phyloP scores from a whole-genome alignment of 2,113 vertebrate genomes.

The Orycteropus afer region DNA sequence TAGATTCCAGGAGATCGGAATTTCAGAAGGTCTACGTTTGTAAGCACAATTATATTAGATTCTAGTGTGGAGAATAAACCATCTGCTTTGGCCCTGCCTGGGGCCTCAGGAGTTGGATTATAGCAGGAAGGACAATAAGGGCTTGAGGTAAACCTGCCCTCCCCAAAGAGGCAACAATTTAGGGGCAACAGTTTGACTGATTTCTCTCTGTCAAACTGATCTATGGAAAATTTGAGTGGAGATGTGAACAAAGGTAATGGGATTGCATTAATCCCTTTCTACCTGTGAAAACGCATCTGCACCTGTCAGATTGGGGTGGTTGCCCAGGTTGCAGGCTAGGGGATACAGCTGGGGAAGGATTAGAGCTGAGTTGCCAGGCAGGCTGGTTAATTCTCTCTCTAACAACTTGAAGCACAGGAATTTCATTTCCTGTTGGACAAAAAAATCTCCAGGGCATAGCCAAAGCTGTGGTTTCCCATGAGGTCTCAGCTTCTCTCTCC shows the following conservation, averaged over 20 bases:
- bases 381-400: slow-evolving; percentile 25
- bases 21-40: not conserved
- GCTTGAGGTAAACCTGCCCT: not conserved
- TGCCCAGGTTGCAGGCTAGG: slow-evolving; percentile 45
- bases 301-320: not conserved
- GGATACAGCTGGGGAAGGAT: slow-evolving; percentile 42
- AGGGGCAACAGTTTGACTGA: not conserved
- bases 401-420: slow-evolving; percentile 15
- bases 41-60: not conserved
- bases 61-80: not conserved
- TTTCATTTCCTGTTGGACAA: slow-evolving; percentile 67
- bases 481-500: not conserved
- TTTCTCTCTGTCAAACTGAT: not conserved
- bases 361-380: slow-evolving; percentile 62
- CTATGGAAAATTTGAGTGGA: slow-evolving; percentile 57
- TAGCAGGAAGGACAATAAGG: not conserved
- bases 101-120: not conserved
- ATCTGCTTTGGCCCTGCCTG: not conserved
- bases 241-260: slow-evolving; percentile 42
- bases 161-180: not conserved
- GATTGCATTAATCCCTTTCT: slow-evolving; percentile 48
- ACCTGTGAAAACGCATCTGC: slow-evolving; percentile 23
- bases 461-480: not conserved
- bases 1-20: not conserved
- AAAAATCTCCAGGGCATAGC: slow-evolving; percentile 21